These are phyloP conservation scores for Piscicola geometra DNA, from an alignment of 2,888 invertebrate genomes.

Conservation along the genomic window DNA sequence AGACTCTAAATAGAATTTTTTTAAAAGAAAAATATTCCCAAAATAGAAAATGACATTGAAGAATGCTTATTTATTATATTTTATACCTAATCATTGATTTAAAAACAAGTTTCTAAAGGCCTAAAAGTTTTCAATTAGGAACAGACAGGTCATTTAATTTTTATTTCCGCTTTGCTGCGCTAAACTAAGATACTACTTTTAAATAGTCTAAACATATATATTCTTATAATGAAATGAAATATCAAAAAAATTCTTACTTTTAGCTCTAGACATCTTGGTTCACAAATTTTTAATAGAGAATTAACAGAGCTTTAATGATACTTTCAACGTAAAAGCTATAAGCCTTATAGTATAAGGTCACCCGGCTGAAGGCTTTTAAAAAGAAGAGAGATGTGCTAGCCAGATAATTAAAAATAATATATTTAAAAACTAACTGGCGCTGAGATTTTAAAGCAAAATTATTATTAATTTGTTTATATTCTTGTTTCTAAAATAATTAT, in stretches of 20 bases:
- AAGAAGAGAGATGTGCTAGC: neutral
- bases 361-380: conserved; percentile 9
- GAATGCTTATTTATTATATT: neutral
- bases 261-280: neutral
- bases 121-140: too few relatives aligned
- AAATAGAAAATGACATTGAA: too few relatives aligned
- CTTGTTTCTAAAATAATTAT: too few relatives aligned
- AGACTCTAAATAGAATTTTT: too few relatives aligned
- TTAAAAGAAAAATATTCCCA: too few relatives aligned
- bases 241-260: neutral
- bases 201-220: neutral
- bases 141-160: too few relatives aligned
- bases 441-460: too few relatives aligned
- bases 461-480: too few relatives aligned
- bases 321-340: neutral
- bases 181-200: too few relatives aligned
- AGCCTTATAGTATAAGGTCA: conserved; percentile 1
- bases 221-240: neutral
- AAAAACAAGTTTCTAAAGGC: neutral
- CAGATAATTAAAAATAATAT: too few relatives aligned
- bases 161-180: too few relatives aligned
- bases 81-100: neutral
- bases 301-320: neutral
- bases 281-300: neutral
- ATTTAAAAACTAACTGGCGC: too few relatives aligned